Conservation (phyloP, 1,140 invertebrate genomes). For the Hetaerina americana region DNA sequence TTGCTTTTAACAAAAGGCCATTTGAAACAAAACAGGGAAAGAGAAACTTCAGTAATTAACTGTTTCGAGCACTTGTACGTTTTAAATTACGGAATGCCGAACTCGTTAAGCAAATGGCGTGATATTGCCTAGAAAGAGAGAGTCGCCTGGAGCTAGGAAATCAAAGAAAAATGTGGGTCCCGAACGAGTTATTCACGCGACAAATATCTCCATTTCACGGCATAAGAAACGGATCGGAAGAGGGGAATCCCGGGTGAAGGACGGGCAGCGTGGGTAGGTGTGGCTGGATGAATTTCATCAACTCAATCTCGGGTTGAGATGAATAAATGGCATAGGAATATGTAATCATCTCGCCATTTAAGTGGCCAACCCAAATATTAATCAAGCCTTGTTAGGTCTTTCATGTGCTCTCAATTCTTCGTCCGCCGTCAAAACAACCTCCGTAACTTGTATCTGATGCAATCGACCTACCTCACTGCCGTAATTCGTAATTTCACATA, state of each 20-base stretch:
- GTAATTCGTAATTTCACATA: neutral
- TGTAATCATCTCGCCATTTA: too few relatives aligned
- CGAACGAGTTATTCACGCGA: neutral
- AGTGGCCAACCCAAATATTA: too few relatives aligned
- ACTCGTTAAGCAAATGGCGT: neutral
- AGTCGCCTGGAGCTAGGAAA: neutral
- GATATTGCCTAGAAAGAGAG: neutral
- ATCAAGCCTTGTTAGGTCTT: too few relatives aligned
- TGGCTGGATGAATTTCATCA: neutral
- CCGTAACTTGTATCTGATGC: neutral
- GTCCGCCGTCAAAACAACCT: neutral
- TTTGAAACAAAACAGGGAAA: too few relatives aligned
- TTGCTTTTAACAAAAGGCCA: too few relatives aligned
- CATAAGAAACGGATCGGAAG: neutral
- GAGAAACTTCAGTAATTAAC: too few relatives aligned
- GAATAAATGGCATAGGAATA: too few relatives aligned
- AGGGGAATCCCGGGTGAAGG: neutral
- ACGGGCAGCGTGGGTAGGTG: neutral
- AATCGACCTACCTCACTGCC: too few relatives aligned
- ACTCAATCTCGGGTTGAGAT: too few relatives aligned
- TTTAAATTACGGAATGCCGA: too few relatives aligned
- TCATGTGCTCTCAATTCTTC: too few relatives aligned
- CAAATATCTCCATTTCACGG: neutral
- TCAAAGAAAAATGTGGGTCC: neutral
- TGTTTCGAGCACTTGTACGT: too few relatives aligned